Evolutionary conservation across 2,797 vertebrate genomes (phyloP).

Genomic region (Malurus leucopterus): DNA sequence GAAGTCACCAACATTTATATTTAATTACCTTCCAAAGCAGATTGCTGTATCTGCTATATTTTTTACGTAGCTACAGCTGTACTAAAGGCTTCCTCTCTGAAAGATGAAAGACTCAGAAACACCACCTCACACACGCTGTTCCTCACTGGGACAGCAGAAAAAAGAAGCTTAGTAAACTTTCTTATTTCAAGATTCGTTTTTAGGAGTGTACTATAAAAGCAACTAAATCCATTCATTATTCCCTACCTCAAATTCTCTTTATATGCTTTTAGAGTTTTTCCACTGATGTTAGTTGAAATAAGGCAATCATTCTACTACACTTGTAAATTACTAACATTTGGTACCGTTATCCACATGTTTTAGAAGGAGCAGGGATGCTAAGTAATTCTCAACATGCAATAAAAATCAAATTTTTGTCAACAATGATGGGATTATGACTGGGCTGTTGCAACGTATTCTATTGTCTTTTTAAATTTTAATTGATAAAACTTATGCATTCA

Average conservation of each 20-base stretch:
- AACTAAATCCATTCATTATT: not conserved
- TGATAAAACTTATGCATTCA: not conserved
- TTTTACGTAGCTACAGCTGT: not conserved
- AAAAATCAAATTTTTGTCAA: not conserved
- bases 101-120: not conserved
- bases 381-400: not conserved
- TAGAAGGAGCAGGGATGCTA: not conserved
- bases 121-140: not conserved
- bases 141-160: not conserved
- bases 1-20: not conserved
- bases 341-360: not conserved
- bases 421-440: not conserved
- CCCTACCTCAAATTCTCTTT: not conserved
- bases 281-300: not conserved
- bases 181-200: not conserved
- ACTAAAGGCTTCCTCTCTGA: not conserved
- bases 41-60: not conserved
- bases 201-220: not conserved
- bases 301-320: not conserved
- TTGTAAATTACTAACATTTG: not conserved
- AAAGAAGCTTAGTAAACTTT: not conserved
- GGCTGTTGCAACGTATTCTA: not conserved
- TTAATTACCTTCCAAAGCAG: not conserved
- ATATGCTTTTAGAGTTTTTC: not conserved
- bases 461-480: not conserved